Conservation (phyloP, 2,888 invertebrate genomes). For the Branchellion lobata region DNA sequence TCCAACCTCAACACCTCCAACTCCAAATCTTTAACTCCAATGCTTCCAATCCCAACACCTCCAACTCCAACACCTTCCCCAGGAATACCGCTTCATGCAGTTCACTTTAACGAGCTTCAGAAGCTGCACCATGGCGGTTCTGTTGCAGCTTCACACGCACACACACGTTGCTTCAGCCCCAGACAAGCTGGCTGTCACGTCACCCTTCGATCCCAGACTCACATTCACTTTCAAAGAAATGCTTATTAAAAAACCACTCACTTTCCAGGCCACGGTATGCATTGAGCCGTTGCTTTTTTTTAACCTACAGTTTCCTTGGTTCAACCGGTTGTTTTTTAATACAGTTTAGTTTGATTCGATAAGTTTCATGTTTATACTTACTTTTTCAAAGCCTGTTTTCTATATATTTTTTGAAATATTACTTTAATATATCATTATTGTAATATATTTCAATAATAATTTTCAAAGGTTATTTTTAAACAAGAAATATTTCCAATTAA, state of each 20-base stretch:
- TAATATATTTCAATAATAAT: too few relatives aligned
- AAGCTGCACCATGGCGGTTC: conserved; percentile 53
- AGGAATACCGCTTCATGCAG: conserved; percentile 40
- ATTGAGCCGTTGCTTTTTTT: not conserved
- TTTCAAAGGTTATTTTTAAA: too few relatives aligned
- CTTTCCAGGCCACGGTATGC: conserved; percentile 55
- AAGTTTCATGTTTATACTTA: not conserved
- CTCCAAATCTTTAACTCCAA: too few relatives aligned
- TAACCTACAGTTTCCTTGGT: not conserved
- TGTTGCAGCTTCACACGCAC: conserved; percentile 55
- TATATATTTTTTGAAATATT: too few relatives aligned
- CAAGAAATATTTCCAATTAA: too few relatives aligned
- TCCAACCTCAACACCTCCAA: too few relatives aligned
- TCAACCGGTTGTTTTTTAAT: not conserved
- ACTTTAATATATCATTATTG: too few relatives aligned
- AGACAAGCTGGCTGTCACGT: conserved; percentile 54
- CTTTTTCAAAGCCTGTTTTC: too few relatives aligned
- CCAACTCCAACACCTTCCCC: too few relatives aligned
- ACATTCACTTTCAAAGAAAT: conserved; percentile 53
- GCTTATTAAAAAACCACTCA: conserved; percentile 53
- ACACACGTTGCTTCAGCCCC: conserved; percentile 52
- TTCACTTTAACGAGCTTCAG: not conserved
- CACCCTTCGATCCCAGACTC: conserved; percentile 56
- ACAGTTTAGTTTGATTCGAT: not conserved
- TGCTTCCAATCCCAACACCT: too few relatives aligned